A percentile compares a stretch with the other conserved stretches of the same genome.
These are phyloP conservation scores for Ptychodera flava DNA, from an alignment of 35 echinoderm and acorn worm species.

Conservation along the genomic window DNA sequence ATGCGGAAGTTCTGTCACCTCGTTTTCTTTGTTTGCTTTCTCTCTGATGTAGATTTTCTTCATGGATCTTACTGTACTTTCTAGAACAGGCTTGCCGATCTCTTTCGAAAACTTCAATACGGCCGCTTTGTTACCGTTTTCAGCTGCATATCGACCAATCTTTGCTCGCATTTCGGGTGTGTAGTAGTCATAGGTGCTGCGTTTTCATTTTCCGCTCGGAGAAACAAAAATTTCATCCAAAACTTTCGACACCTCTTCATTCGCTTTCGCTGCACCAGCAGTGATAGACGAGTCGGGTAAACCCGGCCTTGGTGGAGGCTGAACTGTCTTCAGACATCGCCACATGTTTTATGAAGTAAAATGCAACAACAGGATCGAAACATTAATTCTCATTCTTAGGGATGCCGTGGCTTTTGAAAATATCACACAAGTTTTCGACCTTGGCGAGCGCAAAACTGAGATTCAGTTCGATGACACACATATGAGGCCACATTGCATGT, in stretches of 20 bases:
- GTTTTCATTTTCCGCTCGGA: not conserved
- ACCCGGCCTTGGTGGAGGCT: not conserved
- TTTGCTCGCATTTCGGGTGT: slow-evolving; percentile 20
- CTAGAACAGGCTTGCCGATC: slow-evolving; percentile 11
- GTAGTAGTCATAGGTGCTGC: slow-evolving; percentile 13
- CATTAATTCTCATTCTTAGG: too few relatives aligned
- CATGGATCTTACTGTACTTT: slow-evolving; percentile 41
- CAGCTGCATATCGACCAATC: slow-evolving; percentile 42
- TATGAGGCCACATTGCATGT: too few relatives aligned
- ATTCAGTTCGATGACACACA: too few relatives aligned
- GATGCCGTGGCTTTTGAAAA: too few relatives aligned
- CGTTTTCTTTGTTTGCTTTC: not conserved
- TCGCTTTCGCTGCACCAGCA: not conserved
- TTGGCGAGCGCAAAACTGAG: too few relatives aligned
- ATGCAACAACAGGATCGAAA: too few relatives aligned
- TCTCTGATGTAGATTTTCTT: slow-evolving; percentile 16
- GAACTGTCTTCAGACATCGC: not conserved
- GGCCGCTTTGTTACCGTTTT: slow-evolving; percentile 26
- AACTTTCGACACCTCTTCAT: not conserved
- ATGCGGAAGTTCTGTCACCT: not conserved
- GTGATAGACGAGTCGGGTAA: not conserved
- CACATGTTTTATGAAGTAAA: not conserved
- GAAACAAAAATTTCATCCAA: not conserved
- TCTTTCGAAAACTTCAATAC: slow-evolving; percentile 36
- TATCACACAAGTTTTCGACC: too few relatives aligned